Evolutionary conservation across 2,797 vertebrate species (phyloP), one percentile per base, ranked within the genome.

Genomic region (Lagodon rhomboides): DNA sequence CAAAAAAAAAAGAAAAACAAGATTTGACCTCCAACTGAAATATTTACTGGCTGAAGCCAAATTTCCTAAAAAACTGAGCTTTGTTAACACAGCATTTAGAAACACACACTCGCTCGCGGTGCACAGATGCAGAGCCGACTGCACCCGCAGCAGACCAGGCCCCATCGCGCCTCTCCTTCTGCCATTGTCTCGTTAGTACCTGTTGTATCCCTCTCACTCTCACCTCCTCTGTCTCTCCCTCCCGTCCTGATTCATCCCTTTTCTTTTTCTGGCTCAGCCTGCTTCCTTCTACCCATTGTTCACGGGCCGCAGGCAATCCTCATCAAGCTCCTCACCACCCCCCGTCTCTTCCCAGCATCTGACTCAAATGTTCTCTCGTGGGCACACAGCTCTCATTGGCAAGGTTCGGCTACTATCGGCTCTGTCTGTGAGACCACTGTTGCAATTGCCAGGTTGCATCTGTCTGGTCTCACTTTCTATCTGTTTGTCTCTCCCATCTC

Each of bases 251-350:
- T 76, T 82, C 30, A 63, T 75, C 62, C 47, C 16, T 65, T 79
- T 34, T 74, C 67, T 65, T 60, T 75, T 77, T 66, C 71, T 80
- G 65, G 68, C 61, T 74, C 59, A 76, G 68, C 60, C 67, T 22
- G 10, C 74, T 78, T 82, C 60, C 13, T 77, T 70, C 46, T 60
- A 55, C 23, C 61, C 18, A 78, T 90, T 85, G 70, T 82, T 77
- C 55, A 50, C 46, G 49, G 43, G 27, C 70, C 69, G 22, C 44
- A 63, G 55, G 65, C 64, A 46, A 30, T 77, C 67, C 34, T 75
- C 79, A 38, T 70, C 69, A 70, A 68, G 72, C 53, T 69, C 64
- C 70, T 59, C 43, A 17, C 54, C 54, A 44, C 66, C 27, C 47
- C 20, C 66, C 7, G 17, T 56, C 69, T 66, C 70, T 56, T 30